Base-by-base conservation (phyloP, 2,888 invertebrate genomes). In the Cancer borealis region DNA sequence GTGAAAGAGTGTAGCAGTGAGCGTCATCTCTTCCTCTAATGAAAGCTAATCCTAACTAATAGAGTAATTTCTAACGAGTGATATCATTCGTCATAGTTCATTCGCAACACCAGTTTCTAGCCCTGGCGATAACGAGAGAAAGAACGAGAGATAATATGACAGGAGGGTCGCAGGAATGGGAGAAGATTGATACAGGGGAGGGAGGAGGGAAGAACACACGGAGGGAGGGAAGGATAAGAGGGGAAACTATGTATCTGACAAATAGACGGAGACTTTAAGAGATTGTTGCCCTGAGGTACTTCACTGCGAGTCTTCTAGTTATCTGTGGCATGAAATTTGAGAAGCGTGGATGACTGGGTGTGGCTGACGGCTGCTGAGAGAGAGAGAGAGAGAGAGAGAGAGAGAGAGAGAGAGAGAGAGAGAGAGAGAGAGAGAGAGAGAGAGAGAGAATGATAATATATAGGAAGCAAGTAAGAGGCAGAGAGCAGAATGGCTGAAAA, bases 331-430 rank as follows among this genome's bases (percentile, higher is more conserved):
- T 30, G 79, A 30, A 79, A 79, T 79, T 79, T 30, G 79, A 79
- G 66, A 66, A 66, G 79, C 30, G 79, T 12, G 30, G 30, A 79
- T 79, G 79, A 79, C 30, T 30, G 79, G 79, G 79, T 79, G 79
- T 79, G 79, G 79, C 10, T 30, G 79, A 73, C 73, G 73, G 73
- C n/a, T 73, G 73, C 54, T n/a, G 73, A 73, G 73, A 73, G 73
- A 73, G 73, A 73, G 73, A 73, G 73, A 66, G 66, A 79, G 79
- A 79, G 79, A 79, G 79, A 79, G 79, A 79, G 79, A 79, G 79
- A 79, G 79, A 79, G n/a, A 79, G 79, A 26, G 79, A 79, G 5
- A 10, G 79, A 26, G 79, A 26, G 79, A 26, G 79, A 26, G 79
- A 79, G 79, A 79, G n/a, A 26, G 26, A 12, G 26, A 26, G 4